Conservation (phyloP, 2,888 invertebrate genomes). For the Amphipoea oculea region DNA sequence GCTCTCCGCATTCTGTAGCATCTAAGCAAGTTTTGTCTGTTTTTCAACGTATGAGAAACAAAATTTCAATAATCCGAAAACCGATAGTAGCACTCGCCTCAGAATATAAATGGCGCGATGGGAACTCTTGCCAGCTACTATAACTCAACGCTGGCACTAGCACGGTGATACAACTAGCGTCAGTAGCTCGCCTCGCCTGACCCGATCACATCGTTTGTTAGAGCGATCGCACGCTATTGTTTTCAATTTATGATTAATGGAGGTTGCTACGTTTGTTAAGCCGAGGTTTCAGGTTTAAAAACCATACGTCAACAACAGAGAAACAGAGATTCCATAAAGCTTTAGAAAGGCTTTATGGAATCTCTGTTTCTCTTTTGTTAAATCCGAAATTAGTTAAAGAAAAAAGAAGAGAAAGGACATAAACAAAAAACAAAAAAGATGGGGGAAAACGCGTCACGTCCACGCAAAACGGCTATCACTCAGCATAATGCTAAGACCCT, state of each 20-base stretch:
- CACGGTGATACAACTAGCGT: slow-evolving; percentile 52
- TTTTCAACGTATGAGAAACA: neutral
- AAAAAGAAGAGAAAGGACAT: no score
- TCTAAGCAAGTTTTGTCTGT: no score
- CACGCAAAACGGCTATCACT: no score
- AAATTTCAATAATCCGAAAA: slow-evolving; percentile 4
- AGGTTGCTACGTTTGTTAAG: neutral
- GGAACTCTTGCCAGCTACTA: slow-evolving; percentile 49
- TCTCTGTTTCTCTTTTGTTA: neutral
- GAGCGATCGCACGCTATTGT: slow-evolving; percentile 39
- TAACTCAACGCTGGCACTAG: slow-evolving; percentile 53
- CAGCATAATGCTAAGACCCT: no score
- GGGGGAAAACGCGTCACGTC: no score
- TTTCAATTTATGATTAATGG: slow-evolving; percentile 48
- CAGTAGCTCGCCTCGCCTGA: slow-evolving; percentile 32
- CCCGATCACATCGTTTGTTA: slow-evolving; percentile 46
- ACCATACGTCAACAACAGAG: neutral
- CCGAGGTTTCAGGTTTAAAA: neutral
- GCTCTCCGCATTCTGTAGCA: neutral
- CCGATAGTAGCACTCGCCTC: slow-evolving; percentile 13
- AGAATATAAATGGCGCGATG: slow-evolving; percentile 54
- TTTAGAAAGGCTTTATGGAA: neutral
- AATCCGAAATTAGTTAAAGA: no score
- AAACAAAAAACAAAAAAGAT: no score
- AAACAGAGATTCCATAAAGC: no score